These are phyloP conservation scores for Chrysodeixis includens DNA, from an alignment of 2,888 invertebrate genomes.

Conservation along the genomic window DNA sequence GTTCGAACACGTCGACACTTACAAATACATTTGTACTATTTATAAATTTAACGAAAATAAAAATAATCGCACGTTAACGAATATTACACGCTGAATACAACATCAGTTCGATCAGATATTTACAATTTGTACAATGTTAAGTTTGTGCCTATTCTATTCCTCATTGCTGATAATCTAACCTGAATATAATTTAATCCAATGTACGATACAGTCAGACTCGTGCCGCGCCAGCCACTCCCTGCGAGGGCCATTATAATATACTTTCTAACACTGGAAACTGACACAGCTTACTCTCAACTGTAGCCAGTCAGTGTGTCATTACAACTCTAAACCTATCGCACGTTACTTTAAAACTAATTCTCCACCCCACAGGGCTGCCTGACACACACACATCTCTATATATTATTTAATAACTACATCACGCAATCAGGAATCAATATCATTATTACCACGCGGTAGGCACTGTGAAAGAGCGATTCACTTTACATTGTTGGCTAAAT, in stretches of 20 bases:
- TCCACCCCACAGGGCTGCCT: slow-evolving; percentile 24
- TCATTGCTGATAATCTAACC: slow-evolving; percentile 46
- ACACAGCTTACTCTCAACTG: background rate
- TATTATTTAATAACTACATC: slow-evolving; percentile 44
- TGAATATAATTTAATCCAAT: slow-evolving; percentile 39
- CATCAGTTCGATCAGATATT: slow-evolving; percentile 72
- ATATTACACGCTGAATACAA: slow-evolving; percentile 67
- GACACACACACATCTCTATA: slow-evolving; percentile 30
- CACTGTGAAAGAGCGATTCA: slow-evolving; percentile 57
- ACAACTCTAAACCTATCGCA: background rate
- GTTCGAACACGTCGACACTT: slow-evolving; percentile 67
- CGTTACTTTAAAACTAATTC: background rate
- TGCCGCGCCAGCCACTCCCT: slow-evolving; percentile 22
- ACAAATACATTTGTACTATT: slow-evolving; percentile 87
- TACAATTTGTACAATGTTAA: slow-evolving; percentile 75
- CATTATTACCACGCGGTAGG: slow-evolving; percentile 58
- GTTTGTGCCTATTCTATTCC: slow-evolving; percentile 57
- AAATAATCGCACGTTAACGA: slow-evolving; percentile 64
- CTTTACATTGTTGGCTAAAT: slow-evolving; percentile 52
- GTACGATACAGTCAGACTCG: slow-evolving; percentile 18
- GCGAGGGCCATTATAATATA: slow-evolving; percentile 2
- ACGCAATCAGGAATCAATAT: slow-evolving; percentile 47
- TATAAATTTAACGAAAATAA: slow-evolving; percentile 78
- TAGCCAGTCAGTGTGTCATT: background rate
- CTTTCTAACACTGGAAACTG: background rate